Conservation (phyloP, 2,113 vertebrate species). For the Scomber colias region DNA sequence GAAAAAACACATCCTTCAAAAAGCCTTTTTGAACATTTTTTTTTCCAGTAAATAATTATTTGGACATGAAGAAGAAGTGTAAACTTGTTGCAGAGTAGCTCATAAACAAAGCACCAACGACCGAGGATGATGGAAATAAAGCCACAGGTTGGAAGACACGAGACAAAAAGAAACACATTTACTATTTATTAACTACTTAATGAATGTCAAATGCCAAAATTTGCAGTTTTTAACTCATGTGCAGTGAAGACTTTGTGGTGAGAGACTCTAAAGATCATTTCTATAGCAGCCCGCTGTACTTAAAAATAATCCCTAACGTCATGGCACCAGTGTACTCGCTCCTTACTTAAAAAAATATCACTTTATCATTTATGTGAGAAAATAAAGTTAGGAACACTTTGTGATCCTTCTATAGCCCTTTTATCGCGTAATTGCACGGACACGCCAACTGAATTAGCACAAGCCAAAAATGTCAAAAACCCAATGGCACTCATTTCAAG, state of each 20-base stretch:
- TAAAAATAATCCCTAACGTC: slow-evolving; percentile 47
- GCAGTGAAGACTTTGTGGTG: slow-evolving; percentile 33
- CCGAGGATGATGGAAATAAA: no score
- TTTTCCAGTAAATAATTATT: slow-evolving; percentile 56
- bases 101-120: no score
- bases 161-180: slow-evolving; percentile 4
- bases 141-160: slow-evolving; percentile 33
- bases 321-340: slow-evolving; percentile 43
- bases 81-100: slow-evolving; percentile 25
- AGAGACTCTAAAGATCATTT: slow-evolving; percentile 20
- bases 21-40: slow-evolving; percentile 55
- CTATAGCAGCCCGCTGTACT: slow-evolving; percentile 19
- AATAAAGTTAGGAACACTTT: slow-evolving; percentile 50
- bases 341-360: slow-evolving; percentile 53
- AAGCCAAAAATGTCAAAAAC: slow-evolving; percentile 20
- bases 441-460: slow-evolving; percentile 47
- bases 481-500: background rate
- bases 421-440: background rate
- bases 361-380: slow-evolving; percentile 33
- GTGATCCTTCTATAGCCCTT: slow-evolving; percentile 61
- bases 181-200: background rate
- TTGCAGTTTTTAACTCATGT: slow-evolving; percentile 8
- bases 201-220: slow-evolving; percentile 22
- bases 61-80: slow-evolving; percentile 44
- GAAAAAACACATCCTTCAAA: slow-evolving; percentile 69